A percentile compares a stretch with the other conserved stretches of the same genome.
Evolutionary conservation across 2,888 invertebrate genomes (phyloP).

Genomic region (Eudemis profundana): DNA sequence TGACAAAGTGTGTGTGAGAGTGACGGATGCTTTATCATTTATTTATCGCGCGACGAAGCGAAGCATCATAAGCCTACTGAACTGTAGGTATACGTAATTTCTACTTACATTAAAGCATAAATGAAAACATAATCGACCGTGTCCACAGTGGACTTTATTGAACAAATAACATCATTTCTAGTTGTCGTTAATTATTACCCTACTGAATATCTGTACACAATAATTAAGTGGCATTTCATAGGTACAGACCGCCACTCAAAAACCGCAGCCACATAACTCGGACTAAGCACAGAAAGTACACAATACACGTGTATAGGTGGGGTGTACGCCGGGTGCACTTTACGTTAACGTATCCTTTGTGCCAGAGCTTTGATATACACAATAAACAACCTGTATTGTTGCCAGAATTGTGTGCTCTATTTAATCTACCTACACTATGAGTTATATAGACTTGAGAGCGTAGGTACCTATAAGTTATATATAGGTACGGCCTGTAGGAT

Average conservation of each 20-base stretch:
- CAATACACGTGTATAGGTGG: constrained; percentile 45
- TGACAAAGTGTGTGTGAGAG: too few relatives aligned
- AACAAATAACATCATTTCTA: too few relatives aligned
- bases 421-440: neutral
- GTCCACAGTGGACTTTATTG: too few relatives aligned
- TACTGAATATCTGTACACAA: neutral
- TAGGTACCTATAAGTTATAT: too few relatives aligned
- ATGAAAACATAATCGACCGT: too few relatives aligned
- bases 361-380: constrained; percentile 66
- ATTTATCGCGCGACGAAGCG: too few relatives aligned
- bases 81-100: too few relatives aligned
- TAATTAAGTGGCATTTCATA: neutral
- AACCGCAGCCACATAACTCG: constrained; percentile 8
- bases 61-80: too few relatives aligned
- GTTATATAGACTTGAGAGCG: too few relatives aligned
- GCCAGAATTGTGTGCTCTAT: constrained; percentile 50
- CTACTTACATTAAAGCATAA: too few relatives aligned
- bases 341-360: constrained; percentile 57
- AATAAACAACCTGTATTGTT: constrained; percentile 67
- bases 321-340: constrained; percentile 54
- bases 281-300: constrained; percentile 7
- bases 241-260: constrained; percentile 17
- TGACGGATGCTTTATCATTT: too few relatives aligned
- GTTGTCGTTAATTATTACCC: neutral
- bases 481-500: too few relatives aligned